Evolutionary conservation across 2,113 vertebrate genomes (phyloP).

Genomic region (Gavialis gangeticus): DNA sequence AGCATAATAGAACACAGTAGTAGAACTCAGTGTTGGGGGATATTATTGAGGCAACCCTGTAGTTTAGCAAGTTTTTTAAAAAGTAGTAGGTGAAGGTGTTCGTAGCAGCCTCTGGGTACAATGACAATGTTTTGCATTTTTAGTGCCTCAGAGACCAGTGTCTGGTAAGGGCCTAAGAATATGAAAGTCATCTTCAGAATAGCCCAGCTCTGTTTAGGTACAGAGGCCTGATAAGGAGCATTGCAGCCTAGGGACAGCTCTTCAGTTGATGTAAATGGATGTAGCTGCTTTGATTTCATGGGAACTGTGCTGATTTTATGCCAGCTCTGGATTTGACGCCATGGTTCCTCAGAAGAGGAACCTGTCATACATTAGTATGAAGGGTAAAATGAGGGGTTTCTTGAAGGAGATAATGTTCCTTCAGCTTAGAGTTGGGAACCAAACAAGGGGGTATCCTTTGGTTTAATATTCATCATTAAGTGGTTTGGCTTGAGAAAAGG

Average conservation of each 20-base stretch:
- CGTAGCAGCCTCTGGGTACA: background rate
- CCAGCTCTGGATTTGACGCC: background rate
- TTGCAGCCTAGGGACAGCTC: background rate
- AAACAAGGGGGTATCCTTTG: background rate
- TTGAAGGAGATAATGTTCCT: background rate
- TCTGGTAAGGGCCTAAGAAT: background rate
- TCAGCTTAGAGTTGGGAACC: background rate
- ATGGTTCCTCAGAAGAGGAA: background rate
- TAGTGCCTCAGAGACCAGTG: background rate
- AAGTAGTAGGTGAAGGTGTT: no score
- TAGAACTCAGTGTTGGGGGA: conserved; percentile 29
- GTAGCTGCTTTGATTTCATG: background rate
- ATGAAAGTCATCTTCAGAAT: background rate
- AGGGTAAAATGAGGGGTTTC: background rate
- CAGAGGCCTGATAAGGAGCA: background rate
- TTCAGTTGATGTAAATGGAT: background rate
- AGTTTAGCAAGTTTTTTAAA: background rate
- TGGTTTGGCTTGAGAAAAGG: background rate
- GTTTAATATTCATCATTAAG: background rate
- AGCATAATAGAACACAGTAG: background rate
- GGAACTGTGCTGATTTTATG: background rate
- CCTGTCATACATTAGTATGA: background rate
- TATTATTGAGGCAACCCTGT: background rate
- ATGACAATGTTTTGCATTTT: background rate
- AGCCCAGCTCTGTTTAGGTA: background rate